Base-by-base conservation (phyloP, 2,113 vertebrate species). In the Boleophthalmus pectinirostris region DNA sequence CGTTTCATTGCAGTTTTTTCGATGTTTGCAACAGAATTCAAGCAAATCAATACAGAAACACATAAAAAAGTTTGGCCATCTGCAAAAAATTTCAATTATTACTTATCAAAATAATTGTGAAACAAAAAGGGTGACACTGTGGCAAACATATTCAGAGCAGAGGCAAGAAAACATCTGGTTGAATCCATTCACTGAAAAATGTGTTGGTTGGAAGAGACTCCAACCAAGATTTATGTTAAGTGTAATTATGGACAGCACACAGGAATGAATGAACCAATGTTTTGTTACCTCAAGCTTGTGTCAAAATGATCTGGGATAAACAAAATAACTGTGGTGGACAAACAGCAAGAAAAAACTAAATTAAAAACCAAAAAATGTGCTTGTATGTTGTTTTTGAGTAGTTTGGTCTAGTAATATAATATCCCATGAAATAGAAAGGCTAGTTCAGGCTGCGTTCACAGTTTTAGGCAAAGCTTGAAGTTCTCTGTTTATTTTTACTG, bases 141-240 rank as follows among this genome's bases (percentile, higher is more conserved):
- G 16, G 12, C 56, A 57, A 24, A 13, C 9, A 7, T 12, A 21
- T 9, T 65, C 18, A 11, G 35, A 66, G 33, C 20, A 47, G 51
- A 35, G 18, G 0, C 14, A 45, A 73, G 16, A 68, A 75, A 38
- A 43, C 3, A 35, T 79, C 25, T 82, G 83, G 69, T 69, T 35
- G 58, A 72, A 51, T 25, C 54, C n/a, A 51, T 68, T 43, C 69
- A 60, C 65, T 66, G 25, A 65, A 66, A 43, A 88, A 35, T 15
- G 24, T 49, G 25, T 23, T 1, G 35, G n/a, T 69, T 72, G 74
- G 75, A 71, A 57, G 49, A 61, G 16, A 1, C 38, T 21, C 24
- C 15, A 46, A 66, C 69, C 69, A 46, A 21, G 71, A 25, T 58
- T 25, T 67, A n/a, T 51, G 38, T 46, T 8, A 73, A 25, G 16